Evolutionary conservation across 2,888 invertebrate species (phyloP).

Genomic region (Cataglyphis cursor): DNA sequence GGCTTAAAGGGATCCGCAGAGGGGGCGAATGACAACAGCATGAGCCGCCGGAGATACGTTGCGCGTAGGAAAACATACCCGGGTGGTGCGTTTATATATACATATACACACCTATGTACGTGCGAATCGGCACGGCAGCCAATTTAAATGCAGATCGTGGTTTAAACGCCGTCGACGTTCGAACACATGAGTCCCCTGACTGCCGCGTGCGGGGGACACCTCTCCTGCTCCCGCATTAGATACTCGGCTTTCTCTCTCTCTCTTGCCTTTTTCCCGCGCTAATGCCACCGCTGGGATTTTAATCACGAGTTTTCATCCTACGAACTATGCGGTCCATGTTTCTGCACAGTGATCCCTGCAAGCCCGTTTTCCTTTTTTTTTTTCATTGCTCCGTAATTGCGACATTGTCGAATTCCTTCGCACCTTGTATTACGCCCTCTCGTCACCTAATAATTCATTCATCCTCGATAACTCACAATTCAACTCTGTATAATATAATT

Average conservation of each 20-base stretch:
- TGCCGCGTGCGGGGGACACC: constrained; percentile 33
- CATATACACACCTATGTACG: constrained; percentile 2
- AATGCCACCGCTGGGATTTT: constrained; percentile 79
- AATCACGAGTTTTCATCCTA: constrained; percentile 76
- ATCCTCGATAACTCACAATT: constrained; percentile 20
- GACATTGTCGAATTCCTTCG: constrained; percentile 64
- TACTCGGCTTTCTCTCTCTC: constrained; percentile 7
- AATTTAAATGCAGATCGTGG: constrained; percentile 83
- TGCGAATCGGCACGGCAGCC: constrained; percentile 73
- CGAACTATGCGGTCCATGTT: constrained; percentile 59
- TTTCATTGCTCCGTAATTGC: constrained; percentile 66
- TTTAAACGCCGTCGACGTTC: constrained; percentile 74
- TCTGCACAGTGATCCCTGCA: constrained; percentile 54
- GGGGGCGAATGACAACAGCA: constrained; percentile 69
- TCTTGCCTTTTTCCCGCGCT: constrained; percentile 59
- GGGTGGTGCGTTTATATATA: constrained; percentile 45
- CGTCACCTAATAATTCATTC: constrained; percentile 45
- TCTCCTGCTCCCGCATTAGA: neutral
- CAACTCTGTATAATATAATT: constrained; percentile 11
- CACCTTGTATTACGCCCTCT: constrained; percentile 52
- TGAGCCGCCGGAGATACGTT: constrained; percentile 55
- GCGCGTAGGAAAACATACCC: constrained; percentile 67
- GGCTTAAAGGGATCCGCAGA: constrained; percentile 61
- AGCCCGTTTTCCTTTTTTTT: constrained; percentile 33
- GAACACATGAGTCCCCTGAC: constrained; percentile 75